Base-by-base conservation (phyloP, 2,113 vertebrate genomes). In the Andinoacara biseriatus region DNA sequence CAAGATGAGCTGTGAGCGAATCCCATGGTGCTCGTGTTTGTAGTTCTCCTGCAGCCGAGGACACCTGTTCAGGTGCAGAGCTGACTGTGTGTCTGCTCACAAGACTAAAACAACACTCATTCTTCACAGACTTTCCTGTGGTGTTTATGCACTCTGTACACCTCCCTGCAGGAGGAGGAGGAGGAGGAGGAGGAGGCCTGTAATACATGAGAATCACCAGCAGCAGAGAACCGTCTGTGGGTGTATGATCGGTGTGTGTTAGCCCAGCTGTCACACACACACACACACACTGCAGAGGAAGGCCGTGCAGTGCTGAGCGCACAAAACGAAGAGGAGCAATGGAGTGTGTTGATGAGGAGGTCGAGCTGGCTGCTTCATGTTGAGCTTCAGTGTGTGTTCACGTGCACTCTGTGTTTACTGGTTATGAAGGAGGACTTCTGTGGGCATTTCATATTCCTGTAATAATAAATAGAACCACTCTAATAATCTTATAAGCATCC, bases 21-120 rank as follows among this genome's bases (percentile, higher is more conserved):
- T 80, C 57, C 82, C 91, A 87, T 85, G 0, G 26, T 56, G 18
- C 24, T 72, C 24, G 54, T 2, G 26, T 59, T 52, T 43, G n/a
- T 60, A 59, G 24, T 74, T 8, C 33, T 72, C 31, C 26, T 35
- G 69, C 43, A 74, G 31, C 15, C 5, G 11, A 58, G 24, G 58
- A 18, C 7, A 7, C 74, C 11, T 20, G 29, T 5, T 58, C 43
- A 49, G 26, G 58, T 35, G 17, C 56, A 13, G 38, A 57, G 20
- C 33, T 46, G 8, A 24, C 11, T 6, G 8, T 22, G 4, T 24
- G 33, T 29, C 52, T 10, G 52, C 40, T 57, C 2, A 5, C 5
- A 43, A 43, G 59, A 5, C 49, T 31, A 14, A 75, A 33, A n/a
- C 20, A 3, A 2, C 29, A 24, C 15, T 31, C 18, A 0, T 14